These are phyloP conservation scores for Stegophylla sp. DNA, from an alignment of 2,888 invertebrate species.

Conservation along the genomic window DNA sequence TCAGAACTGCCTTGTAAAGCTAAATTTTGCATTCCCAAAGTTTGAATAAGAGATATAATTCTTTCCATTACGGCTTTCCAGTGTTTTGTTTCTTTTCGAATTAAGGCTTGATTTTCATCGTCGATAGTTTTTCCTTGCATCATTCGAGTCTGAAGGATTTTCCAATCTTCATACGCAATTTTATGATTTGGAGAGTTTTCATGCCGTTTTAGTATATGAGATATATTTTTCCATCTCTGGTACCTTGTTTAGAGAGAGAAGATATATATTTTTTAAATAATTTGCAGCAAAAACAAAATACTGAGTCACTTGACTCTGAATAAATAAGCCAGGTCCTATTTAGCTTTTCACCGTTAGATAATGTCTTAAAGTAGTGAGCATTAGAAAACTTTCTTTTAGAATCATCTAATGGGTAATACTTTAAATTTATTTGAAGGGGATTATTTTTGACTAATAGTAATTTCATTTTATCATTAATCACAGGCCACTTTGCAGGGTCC, in stretches of 20 bases:
- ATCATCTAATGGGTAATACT: not conserved
- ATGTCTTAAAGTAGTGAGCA: not conserved
- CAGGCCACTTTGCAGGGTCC: not conserved
- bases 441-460: constrained; percentile 6
- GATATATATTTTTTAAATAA: not conserved
- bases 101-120: not conserved
- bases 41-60: constrained; percentile 15
- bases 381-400: not conserved
- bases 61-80: constrained; percentile 8
- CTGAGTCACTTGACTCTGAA: not conserved
- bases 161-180: constrained; percentile 8
- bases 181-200: constrained; percentile 1
- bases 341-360: constrained; percentile 7
- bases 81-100: not conserved
- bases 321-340: constrained; percentile 1
- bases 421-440: constrained; percentile 6
- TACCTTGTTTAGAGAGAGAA: constrained; percentile 2
- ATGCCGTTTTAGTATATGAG: not conserved
- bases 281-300: constrained; percentile 19
- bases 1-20: not conserved
- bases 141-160: not conserved
- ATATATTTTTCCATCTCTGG: constrained; percentile 16
- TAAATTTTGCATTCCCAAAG: not conserved
- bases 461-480: not conserved
- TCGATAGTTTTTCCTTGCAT: constrained; percentile 10